Evolutionary conservation across 2,113 vertebrate species (phyloP), one percentile per base, ranked within the genome.

Genomic region (Eretmochelys imbricata): DNA sequence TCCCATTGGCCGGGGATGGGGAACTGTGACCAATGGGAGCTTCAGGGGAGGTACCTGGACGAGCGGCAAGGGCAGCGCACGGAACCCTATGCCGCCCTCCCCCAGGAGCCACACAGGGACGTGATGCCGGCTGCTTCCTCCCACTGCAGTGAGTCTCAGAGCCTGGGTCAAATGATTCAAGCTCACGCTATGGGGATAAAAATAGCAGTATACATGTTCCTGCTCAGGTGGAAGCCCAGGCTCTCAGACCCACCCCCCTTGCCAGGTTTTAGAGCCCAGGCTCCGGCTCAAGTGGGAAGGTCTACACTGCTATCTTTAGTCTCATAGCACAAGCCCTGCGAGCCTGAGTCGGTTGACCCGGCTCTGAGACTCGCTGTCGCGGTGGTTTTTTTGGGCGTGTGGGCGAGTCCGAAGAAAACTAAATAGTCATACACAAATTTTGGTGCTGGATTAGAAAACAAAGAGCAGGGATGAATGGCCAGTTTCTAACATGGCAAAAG

Each of bases 361-460:
- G 16, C 62, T 65, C 31, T n/a, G 62, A 65, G 62, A n/a, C 62
- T 65, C 31, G 16, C 16, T 65, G 31, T 16, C 3, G 6, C 16
- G 16, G 31, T 17, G 31, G 6, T 16, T 17, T 65, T 65, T n/a
- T 65, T 7, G 6, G 31, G 62, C 10, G 24, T 55, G 24, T 55
- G 54, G 24, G 24, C 4, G 10, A 55, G 54, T 24, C 54, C 24
- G 10, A 8, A 35, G 31, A 35, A 88, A 92, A 53, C 86, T 2
- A 84, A 86, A 85, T 84, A 94, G 8, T 49, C 79, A 50, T 0
- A 0, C 85, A 27, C 12, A 54, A 7, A 19, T 94, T 89, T 81
- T 97, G 97, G 90, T 92, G 48, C 13, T 88, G 48, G 75, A 96
- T 97, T 79, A 97, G 88, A 65, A 93, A 91, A 89, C 31, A 84